Evolutionary conservation across 1,140 invertebrate genomes (phyloP), one percentile per base, ranked within the genome.

Genomic region (Delia radicum): DNA sequence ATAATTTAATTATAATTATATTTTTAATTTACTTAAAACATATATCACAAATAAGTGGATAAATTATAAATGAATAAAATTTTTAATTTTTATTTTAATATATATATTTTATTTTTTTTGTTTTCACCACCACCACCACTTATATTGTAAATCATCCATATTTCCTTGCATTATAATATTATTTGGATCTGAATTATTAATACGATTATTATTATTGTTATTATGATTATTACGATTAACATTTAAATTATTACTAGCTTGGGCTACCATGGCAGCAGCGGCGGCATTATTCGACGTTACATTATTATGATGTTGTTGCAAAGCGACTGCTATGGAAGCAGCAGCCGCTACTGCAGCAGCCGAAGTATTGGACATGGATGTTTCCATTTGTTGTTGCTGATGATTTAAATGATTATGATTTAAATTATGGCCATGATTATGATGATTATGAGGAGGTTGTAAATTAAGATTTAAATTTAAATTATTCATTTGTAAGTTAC

Each of bases 111-210:
- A 48, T 48, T 48, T 48, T 10, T 3, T n/a, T 33, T 74, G 28
- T 65, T 81, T 85, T 85, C 83, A 85, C 83, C 83, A 85, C 83
- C 83, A 85, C 83, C 83, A 85, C 83, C 83, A 85, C 77, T 85
- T 85, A 85, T 85, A 85, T 78, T 85, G 83, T 80, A 85, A 79
- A 76, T 85, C 83, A 77, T 85, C 83, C 80, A 85, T 84, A 79
- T 85, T 85, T 42, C 81, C 83, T 78, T 84, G 82, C 82, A 84
- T 84, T 76, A 84, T 83, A 72, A 84, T 84, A 77, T 84, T 84
- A 78, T 84, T 84, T 33, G 82, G 72, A 77, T 80, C 81, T 12
- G 80, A 77, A 65, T 81, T 78, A 77, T 82, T 81, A 15, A 81
- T 74, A 77, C 81, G 83, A 55, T 79, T 81, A 42, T 37, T 72